These are phyloP conservation scores for Pimephales promelas DNA, from an alignment of 2,113 vertebrate species.

Conservation along the genomic window DNA sequence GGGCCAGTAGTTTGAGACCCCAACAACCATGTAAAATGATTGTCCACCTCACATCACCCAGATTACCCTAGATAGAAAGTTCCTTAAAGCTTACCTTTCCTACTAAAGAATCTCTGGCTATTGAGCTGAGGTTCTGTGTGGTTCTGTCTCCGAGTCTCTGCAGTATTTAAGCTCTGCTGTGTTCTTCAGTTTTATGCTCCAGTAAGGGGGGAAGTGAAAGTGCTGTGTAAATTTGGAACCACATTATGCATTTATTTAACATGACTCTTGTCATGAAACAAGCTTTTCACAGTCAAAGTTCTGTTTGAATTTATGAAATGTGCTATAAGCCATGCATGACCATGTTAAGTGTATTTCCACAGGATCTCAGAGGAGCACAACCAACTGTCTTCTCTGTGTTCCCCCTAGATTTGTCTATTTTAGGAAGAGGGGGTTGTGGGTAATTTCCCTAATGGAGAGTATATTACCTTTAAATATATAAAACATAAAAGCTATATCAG, in stretches of 20 bases:
- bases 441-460: not conserved
- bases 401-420: not conserved
- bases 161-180: not conserved
- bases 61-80: not conserved
- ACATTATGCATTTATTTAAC: not conserved
- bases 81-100: slow-evolving; percentile 14
- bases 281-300: not conserved
- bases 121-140: too few species aligned
- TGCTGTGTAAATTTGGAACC: not conserved
- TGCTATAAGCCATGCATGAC: not conserved
- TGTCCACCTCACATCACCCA: not conserved
- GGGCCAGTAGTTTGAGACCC: not conserved
- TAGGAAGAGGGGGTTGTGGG: not conserved
- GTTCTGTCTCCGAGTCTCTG: not conserved
- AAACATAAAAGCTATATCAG: not conserved
- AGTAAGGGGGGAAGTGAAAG: slow-evolving; percentile 50
- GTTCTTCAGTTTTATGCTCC: slow-evolving; percentile 12
- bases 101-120: not conserved
- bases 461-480: not conserved
- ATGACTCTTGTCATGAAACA: not conserved
- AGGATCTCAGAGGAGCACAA: not conserved
- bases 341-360: not conserved
- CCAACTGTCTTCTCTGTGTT: not conserved
- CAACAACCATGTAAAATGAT: not conserved
- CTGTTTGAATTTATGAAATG: not conserved